A percentile compares a stretch with the other conserved stretches of the same genome.
Evolutionary conservation across 1,140 invertebrate genomes (phyloP).

Genomic region (Paracyclopina nana): DNA sequence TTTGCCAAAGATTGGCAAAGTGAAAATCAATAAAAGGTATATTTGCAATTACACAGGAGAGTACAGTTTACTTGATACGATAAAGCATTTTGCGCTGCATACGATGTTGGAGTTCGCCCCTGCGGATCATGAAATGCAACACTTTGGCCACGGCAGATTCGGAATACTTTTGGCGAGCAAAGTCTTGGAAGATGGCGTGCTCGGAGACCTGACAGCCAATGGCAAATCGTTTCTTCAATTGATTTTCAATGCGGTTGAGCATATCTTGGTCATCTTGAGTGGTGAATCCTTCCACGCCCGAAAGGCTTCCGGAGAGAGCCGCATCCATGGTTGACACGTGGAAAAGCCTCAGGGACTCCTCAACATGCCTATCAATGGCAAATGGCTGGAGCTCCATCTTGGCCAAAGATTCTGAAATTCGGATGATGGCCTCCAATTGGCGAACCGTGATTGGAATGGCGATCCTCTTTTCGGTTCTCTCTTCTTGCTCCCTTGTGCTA

Average conservation of each 20-base stretch:
- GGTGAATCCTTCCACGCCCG: conserved; percentile 90
- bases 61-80: conserved; percentile 42
- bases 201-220: conserved; percentile 92
- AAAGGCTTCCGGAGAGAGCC: conserved; percentile 69
- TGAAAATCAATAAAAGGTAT: not conserved
- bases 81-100: conserved; percentile 94
- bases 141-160: conserved; percentile 72
- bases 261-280: conserved; percentile 82
- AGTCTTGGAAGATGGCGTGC: conserved; percentile 81
- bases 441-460: conserved; percentile 87
- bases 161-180: conserved; percentile 71
- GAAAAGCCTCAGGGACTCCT: conserved; percentile 94
- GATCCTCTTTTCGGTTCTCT: conserved; percentile 49
- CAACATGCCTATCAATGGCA: conserved; percentile 72
- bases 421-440: conserved; percentile 80
- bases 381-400: conserved; percentile 95
- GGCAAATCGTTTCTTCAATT: conserved; percentile 73
- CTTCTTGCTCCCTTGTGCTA: conserved; percentile 54
- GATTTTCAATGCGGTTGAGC: conserved; percentile 71
- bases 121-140: conserved; percentile 72
- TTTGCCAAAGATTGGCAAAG: too few relatives aligned
- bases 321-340: conserved; percentile 94
- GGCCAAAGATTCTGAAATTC: conserved; percentile 88
- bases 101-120: conserved; percentile 84
- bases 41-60: not conserved